These are phyloP conservation scores for Eupithecia insigniata DNA, from an alignment of 2,888 invertebrate species.

Conservation along the genomic window DNA sequence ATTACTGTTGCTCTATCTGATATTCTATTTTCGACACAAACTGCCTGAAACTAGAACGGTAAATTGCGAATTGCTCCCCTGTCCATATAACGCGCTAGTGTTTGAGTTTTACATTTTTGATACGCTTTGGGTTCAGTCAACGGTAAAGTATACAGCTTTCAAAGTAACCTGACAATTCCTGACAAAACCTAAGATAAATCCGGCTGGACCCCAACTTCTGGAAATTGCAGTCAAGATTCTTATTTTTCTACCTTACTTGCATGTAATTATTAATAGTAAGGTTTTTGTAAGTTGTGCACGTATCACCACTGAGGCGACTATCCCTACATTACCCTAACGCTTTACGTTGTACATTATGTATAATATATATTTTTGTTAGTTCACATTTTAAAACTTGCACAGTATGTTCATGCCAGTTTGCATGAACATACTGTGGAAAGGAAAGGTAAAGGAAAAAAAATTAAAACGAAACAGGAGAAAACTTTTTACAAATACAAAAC, in stretches of 20 bases:
- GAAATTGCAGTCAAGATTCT: neutral
- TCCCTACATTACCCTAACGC: neutral
- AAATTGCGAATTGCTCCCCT: slow-evolving; percentile 8
- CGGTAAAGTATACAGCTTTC: neutral
- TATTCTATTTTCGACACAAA: slow-evolving; percentile 24
- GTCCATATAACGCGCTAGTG: slow-evolving; percentile 7
- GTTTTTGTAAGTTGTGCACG: neutral
- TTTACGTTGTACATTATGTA: too few species aligned
- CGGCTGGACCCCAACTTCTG: neutral
- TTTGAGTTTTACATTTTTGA: neutral
- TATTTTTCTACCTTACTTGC: neutral
- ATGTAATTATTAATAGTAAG: neutral
- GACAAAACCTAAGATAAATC: neutral
- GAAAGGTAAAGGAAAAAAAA: too few species aligned
- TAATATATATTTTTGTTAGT: too few species aligned
- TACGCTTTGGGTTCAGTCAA: slow-evolving; percentile 9
- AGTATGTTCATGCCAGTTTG: too few species aligned
- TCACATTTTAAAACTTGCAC: too few species aligned
- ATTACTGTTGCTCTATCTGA: slow-evolving; percentile 22
- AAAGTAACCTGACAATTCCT: neutral
- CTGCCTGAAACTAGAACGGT: slow-evolving; percentile 10
- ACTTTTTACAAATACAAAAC: too few species aligned
- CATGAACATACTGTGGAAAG: too few species aligned
- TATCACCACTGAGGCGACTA: neutral
- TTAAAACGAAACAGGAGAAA: too few species aligned